Conservation (phyloP, 2,888 invertebrate genomes). For the Pyrgus malvae region DNA sequence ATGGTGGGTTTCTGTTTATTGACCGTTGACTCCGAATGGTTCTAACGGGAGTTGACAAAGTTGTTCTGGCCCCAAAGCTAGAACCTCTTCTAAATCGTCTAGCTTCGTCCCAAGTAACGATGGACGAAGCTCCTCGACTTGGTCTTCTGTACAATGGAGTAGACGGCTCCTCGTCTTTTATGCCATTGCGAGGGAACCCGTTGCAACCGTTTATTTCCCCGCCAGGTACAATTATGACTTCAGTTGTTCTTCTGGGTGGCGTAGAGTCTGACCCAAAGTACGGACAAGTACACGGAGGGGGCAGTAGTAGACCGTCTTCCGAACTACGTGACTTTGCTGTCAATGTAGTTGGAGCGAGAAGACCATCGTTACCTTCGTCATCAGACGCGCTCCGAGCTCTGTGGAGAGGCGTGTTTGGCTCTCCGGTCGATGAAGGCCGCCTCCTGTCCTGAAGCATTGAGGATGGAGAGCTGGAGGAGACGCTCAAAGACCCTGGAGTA, state of each 20-base stretch:
- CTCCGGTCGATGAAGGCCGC: conserved; percentile 63
- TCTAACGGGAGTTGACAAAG: conserved; percentile 78
- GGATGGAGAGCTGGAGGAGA: conserved; percentile 74
- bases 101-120: conserved; percentile 89
- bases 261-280: conserved; percentile 88
- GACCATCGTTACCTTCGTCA: conserved; percentile 67
- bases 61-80: conserved; percentile 86
- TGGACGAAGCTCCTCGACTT: conserved; percentile 86
- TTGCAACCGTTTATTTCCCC: conserved; percentile 75
- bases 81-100: conserved; percentile 85
- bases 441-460: conserved; percentile 72
- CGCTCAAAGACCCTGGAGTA: conserved; percentile 70
- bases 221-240: conserved; percentile 78
- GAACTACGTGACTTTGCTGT: conserved; percentile 71
- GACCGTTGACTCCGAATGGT: conserved; percentile 64
- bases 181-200: conserved; percentile 62
- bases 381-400: conserved; percentile 72
- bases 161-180: conserved; percentile 64
- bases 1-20: conserved; percentile 50
- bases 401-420: conserved; percentile 58
- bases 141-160: conserved; percentile 75
- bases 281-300: conserved; percentile 90
- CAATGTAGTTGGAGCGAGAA: conserved; percentile 60
- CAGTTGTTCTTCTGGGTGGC: conserved; percentile 73
- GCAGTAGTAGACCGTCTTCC: conserved; percentile 81